Evolutionary conservation across 2,113 vertebrate genomes (phyloP).

Genomic region (Rutilus rutilus): DNA sequence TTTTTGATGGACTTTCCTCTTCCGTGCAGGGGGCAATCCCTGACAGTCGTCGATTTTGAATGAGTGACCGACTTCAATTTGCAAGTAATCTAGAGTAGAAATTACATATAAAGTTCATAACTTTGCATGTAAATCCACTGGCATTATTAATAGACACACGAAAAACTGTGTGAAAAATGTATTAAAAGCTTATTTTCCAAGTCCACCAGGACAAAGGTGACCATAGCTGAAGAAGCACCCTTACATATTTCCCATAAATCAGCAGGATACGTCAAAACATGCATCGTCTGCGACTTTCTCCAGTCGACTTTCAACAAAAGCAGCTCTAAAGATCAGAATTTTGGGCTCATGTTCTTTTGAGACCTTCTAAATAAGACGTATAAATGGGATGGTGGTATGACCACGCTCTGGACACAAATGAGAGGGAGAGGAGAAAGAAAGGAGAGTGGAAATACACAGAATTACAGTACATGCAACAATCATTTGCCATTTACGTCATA

Average conservation of each 20-base stretch:
- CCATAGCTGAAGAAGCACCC: background rate
- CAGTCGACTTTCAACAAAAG: conserved; percentile 18
- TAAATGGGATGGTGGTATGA: conserved; percentile 75
- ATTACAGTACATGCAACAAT: no score
- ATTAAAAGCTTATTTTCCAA: background rate
- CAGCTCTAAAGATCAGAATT: conserved; percentile 14
- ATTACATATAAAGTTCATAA: no score
- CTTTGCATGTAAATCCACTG: no score
- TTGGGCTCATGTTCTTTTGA: conserved; percentile 52
- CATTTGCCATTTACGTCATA: background rate
- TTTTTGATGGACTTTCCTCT: conserved; percentile 51
- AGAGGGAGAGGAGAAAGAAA: conserved; percentile 51
- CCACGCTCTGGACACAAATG: conserved; percentile 65
- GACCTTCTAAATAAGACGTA: conserved; percentile 74
- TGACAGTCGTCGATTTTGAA: background rate
- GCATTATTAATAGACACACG: no score
- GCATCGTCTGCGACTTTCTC: background rate
- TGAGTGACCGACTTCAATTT: no score
- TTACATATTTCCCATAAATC: background rate
- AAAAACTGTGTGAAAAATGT: no score
- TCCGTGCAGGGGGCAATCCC: conserved; percentile 54
- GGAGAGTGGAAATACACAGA: conserved; percentile 40
- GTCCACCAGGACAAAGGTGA: background rate
- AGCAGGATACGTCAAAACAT: background rate
- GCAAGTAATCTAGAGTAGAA: no score